A percentile compares a stretch with the other conserved stretches of the same genome.
Conservation (phyloP, 2,888 invertebrate species). For the Crocallis elinguaria region DNA sequence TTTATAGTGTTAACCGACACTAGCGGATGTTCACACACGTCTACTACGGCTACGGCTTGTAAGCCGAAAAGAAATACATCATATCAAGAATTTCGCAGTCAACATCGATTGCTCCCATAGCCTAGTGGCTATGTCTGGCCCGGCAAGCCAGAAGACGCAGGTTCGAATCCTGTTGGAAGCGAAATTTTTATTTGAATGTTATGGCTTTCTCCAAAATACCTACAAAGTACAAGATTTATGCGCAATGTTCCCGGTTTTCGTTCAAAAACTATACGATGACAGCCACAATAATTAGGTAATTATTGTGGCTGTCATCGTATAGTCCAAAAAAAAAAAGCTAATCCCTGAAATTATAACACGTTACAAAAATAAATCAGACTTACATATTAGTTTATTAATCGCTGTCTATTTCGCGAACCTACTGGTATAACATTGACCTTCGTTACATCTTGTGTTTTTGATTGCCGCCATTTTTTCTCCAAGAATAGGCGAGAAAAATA, state of each 20-base stretch:
- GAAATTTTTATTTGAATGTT: no score
- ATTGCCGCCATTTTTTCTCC: slow-evolving; percentile 48
- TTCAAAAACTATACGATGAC: slow-evolving; percentile 11
- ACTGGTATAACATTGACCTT: slow-evolving; percentile 61
- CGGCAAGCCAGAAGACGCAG: no score
- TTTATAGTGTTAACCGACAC: no score
- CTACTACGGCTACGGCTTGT: no score
- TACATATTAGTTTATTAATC: slow-evolving; percentile 32
- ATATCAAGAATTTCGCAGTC: no score
- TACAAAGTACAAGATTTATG: not conserved
- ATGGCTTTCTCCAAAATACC: not conserved
- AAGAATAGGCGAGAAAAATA: slow-evolving; percentile 47
- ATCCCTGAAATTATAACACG: slow-evolving; percentile 3
- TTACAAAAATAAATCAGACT: slow-evolving; percentile 22
- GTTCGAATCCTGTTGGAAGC: no score
- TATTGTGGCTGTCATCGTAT: not conserved
- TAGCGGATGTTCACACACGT: no score
- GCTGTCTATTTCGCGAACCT: slow-evolving; percentile 29
- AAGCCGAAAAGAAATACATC: no score
- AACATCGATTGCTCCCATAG: no score
- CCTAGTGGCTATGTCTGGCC: no score
- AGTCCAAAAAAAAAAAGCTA: no score
- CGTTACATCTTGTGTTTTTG: slow-evolving; percentile 31
- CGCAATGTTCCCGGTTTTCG: slow-evolving; percentile 11
- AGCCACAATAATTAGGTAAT: slow-evolving; percentile 14